Base-by-base conservation (phyloP, 1,140 invertebrate species). In the Drosophila malerkotliana region DNA sequence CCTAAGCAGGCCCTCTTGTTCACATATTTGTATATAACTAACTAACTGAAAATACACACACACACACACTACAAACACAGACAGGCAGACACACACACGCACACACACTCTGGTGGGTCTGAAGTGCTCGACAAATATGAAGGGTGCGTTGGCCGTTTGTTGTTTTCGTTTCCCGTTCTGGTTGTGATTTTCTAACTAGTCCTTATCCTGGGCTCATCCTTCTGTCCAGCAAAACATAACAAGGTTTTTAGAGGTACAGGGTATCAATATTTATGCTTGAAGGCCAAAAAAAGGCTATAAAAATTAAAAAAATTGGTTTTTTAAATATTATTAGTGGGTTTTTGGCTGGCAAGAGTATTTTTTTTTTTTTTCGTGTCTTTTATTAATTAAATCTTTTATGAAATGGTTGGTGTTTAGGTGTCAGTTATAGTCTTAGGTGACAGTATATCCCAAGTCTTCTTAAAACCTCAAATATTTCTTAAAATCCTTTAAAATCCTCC, bases 11-110 rank as follows among this genome's bases (percentile, higher is more conserved):
- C 49, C 48, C 79, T 53, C 79, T 72, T 82, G 63, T 71, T 61
- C 71, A 82, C 63, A 71, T 75, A 75, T 83, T 83, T 83, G 75
- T 79, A 84, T 79, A 83, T 79, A 79, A 84, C 80, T 83, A 84
- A 83, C 79, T 82, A 83, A 74, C 74, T 82, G 28, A 59, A 48
- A 28, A 6, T 6, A 28, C 64, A 49, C 28, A 28, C n/a, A 37
- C 37, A 5, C 12, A 12, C 37, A 12, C 44, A 3, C n/a, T 2
- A 34, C 28, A 26, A 9, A 48, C 30, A n/a, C 14, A 14, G 21
- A 24, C 1, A 10, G 10, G 26, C 32, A 41, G 3, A 14, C n/a
- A 12, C 37, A 4, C 12, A 26, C 4, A 18, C n/a, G 1, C 18
- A 18, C 18, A 18, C 28, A 15, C 14, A 47, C 28, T 3, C 24